Conservation (phyloP, 2,113 vertebrate genomes). For the Struthidea cinerea region DNA sequence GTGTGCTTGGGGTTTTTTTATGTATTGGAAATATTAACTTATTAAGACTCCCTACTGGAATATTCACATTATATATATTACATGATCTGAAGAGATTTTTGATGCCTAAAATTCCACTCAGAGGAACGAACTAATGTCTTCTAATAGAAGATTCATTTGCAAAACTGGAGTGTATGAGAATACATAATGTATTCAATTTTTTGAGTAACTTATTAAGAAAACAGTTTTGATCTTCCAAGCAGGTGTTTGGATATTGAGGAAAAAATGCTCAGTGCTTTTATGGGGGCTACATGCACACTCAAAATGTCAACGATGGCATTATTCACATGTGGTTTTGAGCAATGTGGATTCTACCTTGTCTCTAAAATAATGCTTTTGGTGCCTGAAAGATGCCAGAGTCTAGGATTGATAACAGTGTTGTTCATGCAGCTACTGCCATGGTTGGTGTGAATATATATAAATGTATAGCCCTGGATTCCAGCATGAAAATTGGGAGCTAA, state of each 20-base stretch:
- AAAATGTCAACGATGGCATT: neutral
- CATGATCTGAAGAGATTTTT: neutral
- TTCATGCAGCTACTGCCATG: neutral
- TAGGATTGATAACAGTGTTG: neutral
- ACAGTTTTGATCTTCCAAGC: neutral
- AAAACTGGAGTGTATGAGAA: neutral
- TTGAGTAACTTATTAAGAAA: neutral
- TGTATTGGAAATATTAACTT: neutral
- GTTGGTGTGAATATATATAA: neutral
- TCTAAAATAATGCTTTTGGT: neutral
- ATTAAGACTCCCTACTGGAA: neutral
- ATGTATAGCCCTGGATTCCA: neutral
- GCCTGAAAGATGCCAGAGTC: neutral
- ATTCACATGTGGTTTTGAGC: neutral
- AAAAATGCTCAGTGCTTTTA: neutral
- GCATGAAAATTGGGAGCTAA: neutral
- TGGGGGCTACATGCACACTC: neutral
- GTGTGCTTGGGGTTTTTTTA: accelerated
- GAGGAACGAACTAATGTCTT: neutral
- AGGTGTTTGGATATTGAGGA: neutral
- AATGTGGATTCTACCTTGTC: neutral
- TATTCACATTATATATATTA: neutral
- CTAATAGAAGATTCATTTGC: neutral
- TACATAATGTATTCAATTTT: neutral
- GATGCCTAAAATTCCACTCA: neutral